Percentiles rank a stretch among this genome's conserved stretches.
These are phyloP conservation scores for Lepisosteus oculatus DNA, from an alignment of 2,113 vertebrate genomes.

Conservation along the genomic window DNA sequence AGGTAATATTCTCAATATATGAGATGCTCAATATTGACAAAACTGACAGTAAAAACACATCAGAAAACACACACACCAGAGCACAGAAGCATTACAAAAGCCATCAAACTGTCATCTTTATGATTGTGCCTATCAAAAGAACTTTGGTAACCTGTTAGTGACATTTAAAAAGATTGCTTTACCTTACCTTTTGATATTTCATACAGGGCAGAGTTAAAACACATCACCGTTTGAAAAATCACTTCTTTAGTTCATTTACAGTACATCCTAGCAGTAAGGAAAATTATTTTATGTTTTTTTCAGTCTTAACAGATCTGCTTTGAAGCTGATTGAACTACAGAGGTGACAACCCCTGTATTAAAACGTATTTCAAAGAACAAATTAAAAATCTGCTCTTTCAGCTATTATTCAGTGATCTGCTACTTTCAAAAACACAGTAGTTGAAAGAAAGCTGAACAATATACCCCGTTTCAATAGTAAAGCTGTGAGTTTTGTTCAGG, in stretches of 20 bases:
- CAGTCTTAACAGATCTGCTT: no score
- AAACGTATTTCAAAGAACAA: no score
- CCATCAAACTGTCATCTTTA: constrained; percentile 52
- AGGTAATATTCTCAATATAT: constrained; percentile 33
- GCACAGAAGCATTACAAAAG: constrained; percentile 38
- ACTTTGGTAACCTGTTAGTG: constrained; percentile 51
- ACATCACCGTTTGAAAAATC: constrained; percentile 51
- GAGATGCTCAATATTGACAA: constrained; percentile 51
- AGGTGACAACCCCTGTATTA: no score
- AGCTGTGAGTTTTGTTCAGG: no score
- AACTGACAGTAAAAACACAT: constrained; percentile 40
- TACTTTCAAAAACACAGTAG: no score
- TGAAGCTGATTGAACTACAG: no score
- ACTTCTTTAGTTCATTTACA: background rate
- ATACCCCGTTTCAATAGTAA: no score
- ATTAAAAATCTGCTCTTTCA: no score
- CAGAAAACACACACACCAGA: constrained; percentile 32
- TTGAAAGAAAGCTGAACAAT: no score
- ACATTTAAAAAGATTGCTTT: constrained; percentile 64
- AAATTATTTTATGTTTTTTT: no score
- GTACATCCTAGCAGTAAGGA: no score
- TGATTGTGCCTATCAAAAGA: constrained; percentile 54
- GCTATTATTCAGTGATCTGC: no score
- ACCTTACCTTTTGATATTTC: constrained; percentile 61
- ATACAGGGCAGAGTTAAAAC: constrained; percentile 58